A percentile compares a stretch with the other conserved stretches of the same genome.
Evolutionary conservation across 2,113 vertebrate species (phyloP).

Genomic region (Sminthopsis crassicaudata): DNA sequence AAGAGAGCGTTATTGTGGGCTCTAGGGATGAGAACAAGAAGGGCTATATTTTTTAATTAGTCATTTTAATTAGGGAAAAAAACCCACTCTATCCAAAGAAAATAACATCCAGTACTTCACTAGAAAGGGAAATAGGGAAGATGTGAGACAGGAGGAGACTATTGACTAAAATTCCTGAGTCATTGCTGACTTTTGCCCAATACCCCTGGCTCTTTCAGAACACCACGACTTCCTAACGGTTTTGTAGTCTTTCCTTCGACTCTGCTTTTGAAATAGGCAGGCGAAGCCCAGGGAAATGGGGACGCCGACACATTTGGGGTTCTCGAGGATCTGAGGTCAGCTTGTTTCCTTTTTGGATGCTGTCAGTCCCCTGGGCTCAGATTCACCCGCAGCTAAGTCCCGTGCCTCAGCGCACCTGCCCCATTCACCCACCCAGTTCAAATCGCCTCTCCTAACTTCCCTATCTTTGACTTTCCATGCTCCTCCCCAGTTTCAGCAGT

Average conservation of each 20-base stretch:
- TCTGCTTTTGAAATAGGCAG: background rate
- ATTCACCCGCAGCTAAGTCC: background rate
- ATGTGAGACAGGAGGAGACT: background rate
- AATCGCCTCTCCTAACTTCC: background rate
- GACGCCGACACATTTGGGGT: background rate
- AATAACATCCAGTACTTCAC: background rate
- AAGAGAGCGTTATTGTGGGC: background rate
- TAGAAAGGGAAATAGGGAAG: background rate
- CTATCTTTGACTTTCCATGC: background rate
- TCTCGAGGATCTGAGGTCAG: background rate
- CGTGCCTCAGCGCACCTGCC: background rate
- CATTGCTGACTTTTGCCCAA: background rate
- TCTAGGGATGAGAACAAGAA: background rate
- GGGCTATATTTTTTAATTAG: conserved; percentile 1
- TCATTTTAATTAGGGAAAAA: conserved; percentile 2
- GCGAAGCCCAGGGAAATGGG: background rate
- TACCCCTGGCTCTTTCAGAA: background rate
- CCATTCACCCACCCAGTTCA: background rate
- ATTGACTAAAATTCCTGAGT: background rate
- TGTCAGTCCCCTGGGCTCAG: background rate
- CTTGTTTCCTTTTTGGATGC: background rate
- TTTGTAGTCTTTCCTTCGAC: background rate
- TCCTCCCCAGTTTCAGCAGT: background rate
- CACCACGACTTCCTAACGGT: background rate
- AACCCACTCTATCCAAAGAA: background rate